These are phyloP conservation scores for Macropus fuliginosus DNA, from an alignment of 2,797 vertebrate genomes.

Conservation along the genomic window DNA sequence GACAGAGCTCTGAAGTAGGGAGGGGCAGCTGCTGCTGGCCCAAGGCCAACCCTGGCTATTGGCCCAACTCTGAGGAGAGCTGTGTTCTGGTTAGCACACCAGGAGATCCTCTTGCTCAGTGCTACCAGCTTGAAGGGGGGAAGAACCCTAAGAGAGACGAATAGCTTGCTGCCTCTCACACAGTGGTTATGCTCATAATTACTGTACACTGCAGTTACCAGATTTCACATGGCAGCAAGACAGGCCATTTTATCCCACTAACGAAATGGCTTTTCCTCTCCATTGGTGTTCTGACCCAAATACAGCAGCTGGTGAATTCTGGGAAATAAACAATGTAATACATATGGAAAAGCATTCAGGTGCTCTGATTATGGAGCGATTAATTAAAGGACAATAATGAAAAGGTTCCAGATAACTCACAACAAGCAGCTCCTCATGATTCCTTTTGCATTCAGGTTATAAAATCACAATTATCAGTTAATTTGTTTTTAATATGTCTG, in stretches of 20 bases:
- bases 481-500: constrained; percentile 69
- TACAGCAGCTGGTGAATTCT: constrained; percentile 45
- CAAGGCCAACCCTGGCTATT: background rate
- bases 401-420: constrained; percentile 67
- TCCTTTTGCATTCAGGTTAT: constrained; percentile 71
- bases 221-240: constrained; percentile 42
- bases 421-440: constrained; percentile 62
- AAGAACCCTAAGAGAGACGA: background rate
- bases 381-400: constrained; percentile 75
- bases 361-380: constrained; percentile 41
- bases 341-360: constrained; percentile 48
- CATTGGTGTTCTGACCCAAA: background rate
- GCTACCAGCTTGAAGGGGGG: background rate
- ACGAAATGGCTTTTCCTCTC: constrained; percentile 48
- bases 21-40: background rate
- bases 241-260: constrained; percentile 24
- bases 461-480: constrained; percentile 67
- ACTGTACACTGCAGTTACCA: constrained; percentile 26
- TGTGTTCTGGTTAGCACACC: background rate
- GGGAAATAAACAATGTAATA: background rate
- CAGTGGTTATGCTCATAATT: constrained; percentile 32
- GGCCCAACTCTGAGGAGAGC: background rate
- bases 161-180: background rate
- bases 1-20: background rate
- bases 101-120: background rate